Evolutionary conservation across 2,797 vertebrate genomes (phyloP), one percentile per base, ranked within the genome.

Genomic region (Aratinga solstitialis): DNA sequence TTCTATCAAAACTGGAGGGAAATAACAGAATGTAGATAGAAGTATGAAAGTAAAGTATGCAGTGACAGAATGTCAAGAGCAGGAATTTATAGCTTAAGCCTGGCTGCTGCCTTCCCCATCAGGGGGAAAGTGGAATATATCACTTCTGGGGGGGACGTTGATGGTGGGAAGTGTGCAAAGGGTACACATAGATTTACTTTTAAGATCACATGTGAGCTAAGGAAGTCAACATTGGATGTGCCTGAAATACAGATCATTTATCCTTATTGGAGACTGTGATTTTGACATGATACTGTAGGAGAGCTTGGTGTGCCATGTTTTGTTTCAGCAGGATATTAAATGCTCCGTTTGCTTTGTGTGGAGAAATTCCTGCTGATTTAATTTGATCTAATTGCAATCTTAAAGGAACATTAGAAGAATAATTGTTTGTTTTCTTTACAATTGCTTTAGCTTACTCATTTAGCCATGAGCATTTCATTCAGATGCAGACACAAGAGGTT

Each of bases 371-470:
- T 43, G 95, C 95, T 97, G 95, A 97, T 94, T 97, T 97, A 96
- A 97, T 97, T 97, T 95, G 87, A 94, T 96, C 76, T 96, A 93
- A 97, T 95, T 96, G 81, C 83, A 72, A 27, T 96, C 84, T 94
- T 96, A 94, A 93, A 94, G 90, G 94, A 93, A 88, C 3, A 15
- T 67, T 91, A 75, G 67, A 91, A 91, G 89, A 90, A 81, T 87
- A 95, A 95, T 92, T 63, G 72, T 92, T 97, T 90, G 76, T 95
- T 85, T 95, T 96, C 90, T 89, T 93, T 93, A 38, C 63, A 95
- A 87, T 95, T 82, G 87, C 72, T 96, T 93, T 88, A 73, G 45
- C 79, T 96, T 95, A 68, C 68, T 94, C 77, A 61, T 95, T 90
- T 94, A 63, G 54, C 42, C 23, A 3, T 50, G 73, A 93, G 80